A percentile compares a stretch with the other conserved stretches of the same genome.
These are phyloP conservation scores for Eueremaeus valkanovi DNA, from an alignment of 2,888 invertebrate species.

Conservation along the genomic window DNA sequence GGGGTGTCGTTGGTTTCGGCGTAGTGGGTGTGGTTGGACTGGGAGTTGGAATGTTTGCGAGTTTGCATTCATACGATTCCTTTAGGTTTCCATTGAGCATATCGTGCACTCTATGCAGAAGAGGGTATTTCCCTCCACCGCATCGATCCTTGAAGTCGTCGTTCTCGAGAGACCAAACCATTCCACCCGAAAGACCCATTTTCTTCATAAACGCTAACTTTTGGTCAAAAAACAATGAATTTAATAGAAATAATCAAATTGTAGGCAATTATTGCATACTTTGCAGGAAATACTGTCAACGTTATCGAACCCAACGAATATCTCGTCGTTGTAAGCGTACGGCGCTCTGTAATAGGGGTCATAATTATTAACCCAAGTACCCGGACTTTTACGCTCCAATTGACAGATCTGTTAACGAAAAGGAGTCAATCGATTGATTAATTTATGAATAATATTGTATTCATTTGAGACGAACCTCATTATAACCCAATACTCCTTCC, in stretches of 20 bases:
- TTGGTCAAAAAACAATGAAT: too few species aligned
- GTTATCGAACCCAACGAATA: constrained; percentile 36
- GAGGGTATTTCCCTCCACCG: neutral
- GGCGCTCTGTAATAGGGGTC: constrained; percentile 35
- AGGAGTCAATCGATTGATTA: too few species aligned
- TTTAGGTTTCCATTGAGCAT: constrained; percentile 33
- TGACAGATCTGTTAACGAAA: constrained; percentile 11
- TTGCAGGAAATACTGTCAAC: constrained; percentile 31
- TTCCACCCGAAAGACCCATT: constrained; percentile 28
- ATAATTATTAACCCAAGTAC: constrained; percentile 3
- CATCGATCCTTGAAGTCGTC: constrained; percentile 36
- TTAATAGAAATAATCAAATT: neutral
- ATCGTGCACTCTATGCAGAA: constrained; percentile 25
- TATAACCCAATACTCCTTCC: constrained; percentile 45
- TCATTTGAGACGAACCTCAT: constrained; percentile 41
- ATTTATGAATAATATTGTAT: neutral
- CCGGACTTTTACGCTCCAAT: neutral
- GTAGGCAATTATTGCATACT: neutral
- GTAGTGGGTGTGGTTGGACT: neutral
- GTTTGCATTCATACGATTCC: constrained; percentile 24
- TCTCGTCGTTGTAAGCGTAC: constrained; percentile 17
- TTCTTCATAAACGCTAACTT: constrained; percentile 22
- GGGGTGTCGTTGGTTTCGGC: neutral
- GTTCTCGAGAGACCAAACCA: constrained; percentile 35
- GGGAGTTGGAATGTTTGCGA: neutral